These are phyloP conservation scores for Ormyrus labotus DNA, from an alignment of 2,888 invertebrate genomes.

Conservation along the genomic window DNA sequence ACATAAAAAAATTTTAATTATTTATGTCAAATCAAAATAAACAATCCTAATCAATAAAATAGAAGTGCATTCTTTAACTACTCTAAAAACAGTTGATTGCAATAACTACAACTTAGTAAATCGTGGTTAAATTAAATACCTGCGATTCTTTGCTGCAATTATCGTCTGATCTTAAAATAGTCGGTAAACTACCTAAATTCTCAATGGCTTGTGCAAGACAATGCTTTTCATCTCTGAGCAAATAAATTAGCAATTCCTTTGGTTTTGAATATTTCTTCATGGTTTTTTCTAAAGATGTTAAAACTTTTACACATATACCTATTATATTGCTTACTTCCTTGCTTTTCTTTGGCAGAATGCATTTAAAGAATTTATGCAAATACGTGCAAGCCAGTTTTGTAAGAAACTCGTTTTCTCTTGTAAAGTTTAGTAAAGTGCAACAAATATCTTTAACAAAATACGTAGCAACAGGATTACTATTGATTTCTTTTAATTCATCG, in stretches of 20 bases:
- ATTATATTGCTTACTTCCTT: conserved; percentile 77
- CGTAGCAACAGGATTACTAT: conserved; percentile 75
- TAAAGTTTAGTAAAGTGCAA: conserved; percentile 77
- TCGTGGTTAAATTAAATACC: conserved; percentile 57
- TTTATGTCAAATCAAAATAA: too few relatives aligned
- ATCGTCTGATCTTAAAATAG: conserved; percentile 66
- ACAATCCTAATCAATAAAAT: too few relatives aligned
- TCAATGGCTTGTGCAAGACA: conserved; percentile 76
- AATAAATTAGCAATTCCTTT: conserved; percentile 76
- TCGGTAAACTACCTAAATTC: conserved; percentile 78
- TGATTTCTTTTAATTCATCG: conserved; percentile 70
- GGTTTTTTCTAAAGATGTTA: conserved; percentile 76
- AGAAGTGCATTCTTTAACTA: too few relatives aligned
- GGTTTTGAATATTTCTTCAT: conserved; percentile 62
- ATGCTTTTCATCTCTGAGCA: conserved; percentile 77
- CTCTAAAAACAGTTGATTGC: too few relatives aligned
- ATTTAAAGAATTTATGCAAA: conserved; percentile 75
- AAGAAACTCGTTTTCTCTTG: conserved; percentile 73
- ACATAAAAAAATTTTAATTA: too few relatives aligned
- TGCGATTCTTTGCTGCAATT: conserved; percentile 65
- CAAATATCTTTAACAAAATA: conserved; percentile 79
- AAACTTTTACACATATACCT: conserved; percentile 77
- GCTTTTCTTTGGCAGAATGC: conserved; percentile 75
- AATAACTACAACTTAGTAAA: too few relatives aligned
- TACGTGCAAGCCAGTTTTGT: conserved; percentile 69